Evolutionary conservation across 2,113 vertebrate species (phyloP).

Genomic region (Pogona vitticeps): DNA sequence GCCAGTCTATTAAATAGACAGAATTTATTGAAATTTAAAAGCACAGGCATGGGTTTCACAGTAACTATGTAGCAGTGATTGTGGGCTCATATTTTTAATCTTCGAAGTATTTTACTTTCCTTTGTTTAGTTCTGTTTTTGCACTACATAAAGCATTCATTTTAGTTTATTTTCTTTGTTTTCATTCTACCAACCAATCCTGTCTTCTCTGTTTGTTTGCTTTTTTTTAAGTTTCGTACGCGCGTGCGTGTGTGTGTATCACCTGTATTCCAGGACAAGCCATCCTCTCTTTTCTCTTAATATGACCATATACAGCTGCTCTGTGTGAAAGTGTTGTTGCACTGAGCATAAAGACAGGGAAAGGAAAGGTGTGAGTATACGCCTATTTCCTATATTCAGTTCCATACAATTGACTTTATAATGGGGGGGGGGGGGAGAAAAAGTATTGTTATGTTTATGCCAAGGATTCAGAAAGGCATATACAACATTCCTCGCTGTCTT

Average conservation of each 20-base stretch:
- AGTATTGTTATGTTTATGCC: slow-evolving; percentile 44
- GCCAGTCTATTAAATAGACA: background rate
- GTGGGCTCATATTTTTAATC: slow-evolving; percentile 45
- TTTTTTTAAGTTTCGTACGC: slow-evolving; percentile 46
- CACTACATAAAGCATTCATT: slow-evolving; percentile 55
- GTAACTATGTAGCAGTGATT: slow-evolving; percentile 57
- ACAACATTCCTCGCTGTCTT: slow-evolving; percentile 72
- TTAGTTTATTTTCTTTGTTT: slow-evolving; percentile 47
- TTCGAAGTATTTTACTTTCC: slow-evolving; percentile 58
- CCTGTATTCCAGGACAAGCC: slow-evolving; percentile 73
- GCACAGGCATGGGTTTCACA: slow-evolving; percentile 31
- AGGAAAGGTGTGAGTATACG: slow-evolving; percentile 56
- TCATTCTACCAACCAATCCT: slow-evolving; percentile 64
- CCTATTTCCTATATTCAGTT: slow-evolving; percentile 49
- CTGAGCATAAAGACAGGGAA: slow-evolving; percentile 60
- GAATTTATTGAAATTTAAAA: slow-evolving; percentile 46
- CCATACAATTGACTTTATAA: slow-evolving; percentile 47
- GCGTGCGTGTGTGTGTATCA: slow-evolving; percentile 61
- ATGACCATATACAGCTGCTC: slow-evolving; percentile 50
- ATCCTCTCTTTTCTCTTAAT: slow-evolving; percentile 67
- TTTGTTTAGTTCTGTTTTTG: slow-evolving; percentile 59
- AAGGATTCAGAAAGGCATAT: slow-evolving; percentile 31
- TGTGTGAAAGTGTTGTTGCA: slow-evolving; percentile 64
- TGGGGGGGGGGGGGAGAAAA: slow-evolving; percentile 30
- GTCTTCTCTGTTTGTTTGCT: slow-evolving; percentile 60